Conservation (phyloP, 2,888 invertebrate species). For the Falcaria lacertinaria region DNA sequence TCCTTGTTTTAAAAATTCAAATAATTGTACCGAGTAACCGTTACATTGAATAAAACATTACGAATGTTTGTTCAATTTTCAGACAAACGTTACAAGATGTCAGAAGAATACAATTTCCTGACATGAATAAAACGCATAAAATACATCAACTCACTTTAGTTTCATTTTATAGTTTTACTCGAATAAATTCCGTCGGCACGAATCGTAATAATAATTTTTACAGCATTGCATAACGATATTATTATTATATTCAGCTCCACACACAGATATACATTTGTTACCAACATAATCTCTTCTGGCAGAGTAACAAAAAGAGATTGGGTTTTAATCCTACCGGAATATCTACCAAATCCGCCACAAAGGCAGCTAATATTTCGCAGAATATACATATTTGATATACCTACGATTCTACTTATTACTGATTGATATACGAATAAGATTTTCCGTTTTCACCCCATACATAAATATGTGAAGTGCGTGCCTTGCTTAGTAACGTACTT, state of each 20-base stretch:
- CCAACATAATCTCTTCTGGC: conserved; percentile 49
- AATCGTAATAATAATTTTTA: conserved; percentile 33
- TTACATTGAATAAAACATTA: no score
- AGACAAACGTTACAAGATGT: background rate
- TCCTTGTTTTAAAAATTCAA: no score
- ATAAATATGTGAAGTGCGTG: background rate
- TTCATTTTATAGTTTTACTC: conserved; percentile 20
- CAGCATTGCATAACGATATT: conserved; percentile 29
- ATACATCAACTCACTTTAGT: conserved; percentile 18
- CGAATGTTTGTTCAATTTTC: background rate
- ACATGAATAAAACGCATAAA: conserved; percentile 13
- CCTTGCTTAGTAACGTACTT: no score
- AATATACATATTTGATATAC: conserved; percentile 41
- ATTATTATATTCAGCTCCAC: conserved; percentile 30
- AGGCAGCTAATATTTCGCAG: conserved; percentile 36
- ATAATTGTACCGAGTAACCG: no score
- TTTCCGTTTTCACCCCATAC: conserved; percentile 20
- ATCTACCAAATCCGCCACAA: conserved; percentile 42
- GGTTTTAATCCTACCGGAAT: conserved; percentile 53
- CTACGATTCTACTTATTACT: conserved; percentile 31
- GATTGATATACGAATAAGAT: conserved; percentile 37
- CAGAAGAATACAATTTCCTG: conserved; percentile 3
- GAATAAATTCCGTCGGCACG: conserved; percentile 24
- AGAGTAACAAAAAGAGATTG: conserved; percentile 57
- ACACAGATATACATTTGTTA: conserved; percentile 31